phyloP scores from a whole-genome alignment of 30 jellyfish, hydroid and myxozoan species.

The Turritopsis rubra region DNA sequence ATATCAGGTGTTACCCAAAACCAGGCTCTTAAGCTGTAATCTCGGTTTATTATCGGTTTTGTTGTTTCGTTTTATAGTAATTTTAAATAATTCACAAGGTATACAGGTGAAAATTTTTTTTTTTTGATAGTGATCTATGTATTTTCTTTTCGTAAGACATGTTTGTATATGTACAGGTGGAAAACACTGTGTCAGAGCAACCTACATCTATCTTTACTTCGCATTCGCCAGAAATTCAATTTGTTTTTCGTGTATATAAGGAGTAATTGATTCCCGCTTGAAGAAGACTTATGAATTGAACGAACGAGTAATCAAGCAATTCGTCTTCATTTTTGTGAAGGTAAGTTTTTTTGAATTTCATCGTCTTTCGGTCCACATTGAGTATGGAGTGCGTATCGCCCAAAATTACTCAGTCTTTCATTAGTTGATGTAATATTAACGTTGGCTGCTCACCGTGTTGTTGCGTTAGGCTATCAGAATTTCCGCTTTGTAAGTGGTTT shows the following conservation, averaged over 20 bases:
- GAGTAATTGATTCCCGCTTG: background rate
- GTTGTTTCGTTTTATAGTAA: background rate
- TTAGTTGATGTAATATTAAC: too few relatives aligned
- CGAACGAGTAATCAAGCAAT: too few relatives aligned
- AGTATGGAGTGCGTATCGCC: too few relatives aligned
- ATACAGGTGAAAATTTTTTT: background rate
- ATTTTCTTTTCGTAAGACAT: background rate
- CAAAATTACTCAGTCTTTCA: too few relatives aligned
- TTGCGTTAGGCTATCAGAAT: background rate
- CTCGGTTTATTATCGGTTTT: background rate
- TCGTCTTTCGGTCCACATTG: background rate
- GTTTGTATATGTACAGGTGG: background rate
- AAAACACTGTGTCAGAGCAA: background rate
- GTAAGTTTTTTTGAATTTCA: background rate
- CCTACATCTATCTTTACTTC: background rate
- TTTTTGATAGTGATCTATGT: background rate
- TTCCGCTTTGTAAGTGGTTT: background rate
- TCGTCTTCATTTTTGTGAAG: background rate
- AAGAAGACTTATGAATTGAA: too few relatives aligned
- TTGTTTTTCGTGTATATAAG: background rate
- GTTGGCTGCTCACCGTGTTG: too few relatives aligned
- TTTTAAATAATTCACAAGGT: background rate
- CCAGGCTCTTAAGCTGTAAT: background rate
- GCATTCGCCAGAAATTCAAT: background rate
- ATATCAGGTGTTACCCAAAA: background rate